A percentile compares a stretch with the other conserved stretches of the same genome.
phyloP scores from a whole-genome alignment of 2,888 invertebrate species.

The Orchesella flavescens region DNA sequence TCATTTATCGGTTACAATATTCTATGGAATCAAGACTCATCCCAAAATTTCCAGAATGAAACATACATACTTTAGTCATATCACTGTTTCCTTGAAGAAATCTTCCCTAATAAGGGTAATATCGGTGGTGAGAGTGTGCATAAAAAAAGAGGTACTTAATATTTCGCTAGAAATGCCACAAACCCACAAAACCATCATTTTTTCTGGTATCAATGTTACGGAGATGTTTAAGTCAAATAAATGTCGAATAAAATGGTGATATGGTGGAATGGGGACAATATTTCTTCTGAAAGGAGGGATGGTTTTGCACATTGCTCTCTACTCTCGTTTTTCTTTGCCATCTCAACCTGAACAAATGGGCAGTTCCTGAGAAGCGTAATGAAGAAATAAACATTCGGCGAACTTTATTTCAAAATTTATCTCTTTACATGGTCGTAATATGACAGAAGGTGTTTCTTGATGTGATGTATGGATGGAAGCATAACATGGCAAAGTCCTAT shows the following conservation, averaged over 20 bases:
- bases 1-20: not conserved
- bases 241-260: too few relatives aligned
- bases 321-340: not conserved
- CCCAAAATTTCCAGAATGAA: slow-evolving; percentile 49
- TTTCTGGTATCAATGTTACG: too few relatives aligned
- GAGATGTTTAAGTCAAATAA: too few relatives aligned
- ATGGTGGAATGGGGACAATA: too few relatives aligned
- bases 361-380: not conserved
- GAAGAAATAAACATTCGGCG: too few relatives aligned
- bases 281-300: not conserved
- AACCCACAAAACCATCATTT: not conserved
- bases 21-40: slow-evolving; percentile 41
- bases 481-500: too few relatives aligned
- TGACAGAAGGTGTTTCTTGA: too few relatives aligned
- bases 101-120: not conserved
- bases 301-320: not conserved
- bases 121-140: too few relatives aligned
- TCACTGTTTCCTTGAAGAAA: not conserved
- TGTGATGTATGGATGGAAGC: too few relatives aligned
- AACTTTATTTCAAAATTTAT: too few relatives aligned
- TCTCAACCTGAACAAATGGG: slow-evolving; percentile 51
- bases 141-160: too few relatives aligned
- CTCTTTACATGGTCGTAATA: too few relatives aligned
- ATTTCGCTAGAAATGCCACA: not conserved
- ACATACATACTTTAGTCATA: slow-evolving; percentile 6